Evolutionary conservation across 2,797 vertebrate species (phyloP), one percentile per base, ranked within the genome.

Genomic region (Chromobotia macracanthus): DNA sequence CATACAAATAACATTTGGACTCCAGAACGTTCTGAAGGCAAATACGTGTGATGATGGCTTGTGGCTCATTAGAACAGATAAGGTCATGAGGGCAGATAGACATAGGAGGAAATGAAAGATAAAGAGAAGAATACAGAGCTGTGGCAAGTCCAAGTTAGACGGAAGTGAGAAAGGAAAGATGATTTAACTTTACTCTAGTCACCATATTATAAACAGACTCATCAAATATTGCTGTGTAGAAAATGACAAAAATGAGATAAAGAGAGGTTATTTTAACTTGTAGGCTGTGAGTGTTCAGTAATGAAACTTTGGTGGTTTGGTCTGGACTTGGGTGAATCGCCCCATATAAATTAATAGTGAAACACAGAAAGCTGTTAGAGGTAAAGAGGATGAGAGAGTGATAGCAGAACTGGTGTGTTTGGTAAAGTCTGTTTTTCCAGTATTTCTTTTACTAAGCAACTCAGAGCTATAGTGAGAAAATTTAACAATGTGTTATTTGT

Each of bases 1-100:
- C 75, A 69, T 63, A 63, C 51, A 64, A 31, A 80, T 25, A 28
- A 53, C 61, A 73, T 58, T 64, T 53, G 51, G 10, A 67, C 50
- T 41, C 31, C 50, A 25, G 60, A 64, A 38, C 53, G 68, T 41
- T 72, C 51, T 79, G n/a, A 21, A 50, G 46, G 38, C 78, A 66
- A 69, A 81, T 44, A 68, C 74, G 69, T 23, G 35, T 77, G 58
- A 55, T 80, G 28, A 46, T 60, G 48, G 58, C 56, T 53, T 72
- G 21, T 25, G 23, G 16, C 28, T 72, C 38, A n/a, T 25, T 21
- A 50, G 23, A 21, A 38, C 55, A 63, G 23, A 83, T 71, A 68
- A 58, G 55, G 12, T 28, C 51, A 55, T 70, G 25, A 70, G 41
- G 38, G 53, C 25, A 61, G 41, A 70, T 61, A 50, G 23, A 23